These are phyloP conservation scores for Reticulitermes speratus DNA, from an alignment of 1,140 invertebrate species.

Conservation along the genomic window DNA sequence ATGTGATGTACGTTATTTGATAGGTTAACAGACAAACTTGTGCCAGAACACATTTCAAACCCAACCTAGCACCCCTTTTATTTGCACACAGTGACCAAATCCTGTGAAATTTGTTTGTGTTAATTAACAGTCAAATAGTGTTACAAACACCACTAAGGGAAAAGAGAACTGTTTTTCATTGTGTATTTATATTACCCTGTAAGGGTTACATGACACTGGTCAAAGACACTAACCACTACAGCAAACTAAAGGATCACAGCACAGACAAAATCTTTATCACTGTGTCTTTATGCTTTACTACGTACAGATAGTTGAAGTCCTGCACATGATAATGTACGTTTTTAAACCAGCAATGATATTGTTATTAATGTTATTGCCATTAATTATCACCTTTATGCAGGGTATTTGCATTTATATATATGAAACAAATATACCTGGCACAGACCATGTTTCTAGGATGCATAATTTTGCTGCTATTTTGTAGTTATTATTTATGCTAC, in stretches of 20 bases:
- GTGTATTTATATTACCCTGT: neutral
- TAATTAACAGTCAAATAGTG: neutral
- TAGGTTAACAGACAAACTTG: neutral
- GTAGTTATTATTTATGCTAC: too few relatives aligned
- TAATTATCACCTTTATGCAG: too few relatives aligned
- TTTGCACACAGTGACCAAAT: neutral
- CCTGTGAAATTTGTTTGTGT: neutral
- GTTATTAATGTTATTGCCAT: too few relatives aligned
- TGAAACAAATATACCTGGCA: too few relatives aligned
- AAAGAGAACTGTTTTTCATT: neutral
- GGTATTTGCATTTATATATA: too few relatives aligned
- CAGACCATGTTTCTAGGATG: too few relatives aligned
- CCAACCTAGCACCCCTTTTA: neutral
- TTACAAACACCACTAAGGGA: neutral
- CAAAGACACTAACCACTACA: neutral
- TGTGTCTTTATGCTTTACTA: too few relatives aligned
- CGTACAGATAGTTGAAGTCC: too few relatives aligned
- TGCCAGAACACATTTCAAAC: neutral
- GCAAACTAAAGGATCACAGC: neutral
- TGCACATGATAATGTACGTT: too few relatives aligned
- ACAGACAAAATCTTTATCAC: too few relatives aligned
- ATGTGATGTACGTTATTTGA: neutral
- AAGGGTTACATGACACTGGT: neutral
- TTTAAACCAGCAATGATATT: too few relatives aligned
- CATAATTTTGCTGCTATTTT: too few relatives aligned